These are phyloP conservation scores for Novumbra hubbsi DNA, from an alignment of 2,797 vertebrate species.

Conservation along the genomic window DNA sequence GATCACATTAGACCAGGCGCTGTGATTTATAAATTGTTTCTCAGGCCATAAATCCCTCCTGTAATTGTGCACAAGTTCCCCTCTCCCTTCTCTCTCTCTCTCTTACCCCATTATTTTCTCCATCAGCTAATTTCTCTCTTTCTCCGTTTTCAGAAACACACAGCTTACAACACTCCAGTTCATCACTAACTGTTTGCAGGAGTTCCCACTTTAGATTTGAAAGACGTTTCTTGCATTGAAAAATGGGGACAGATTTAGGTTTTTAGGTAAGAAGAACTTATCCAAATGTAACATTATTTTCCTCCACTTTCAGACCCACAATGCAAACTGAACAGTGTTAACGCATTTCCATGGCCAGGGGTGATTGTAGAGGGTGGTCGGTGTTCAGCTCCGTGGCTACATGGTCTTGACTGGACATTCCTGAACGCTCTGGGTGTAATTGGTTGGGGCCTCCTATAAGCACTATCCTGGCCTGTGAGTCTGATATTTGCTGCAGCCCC, in stretches of 20 bases:
- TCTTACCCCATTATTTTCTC: constrained; percentile 28
- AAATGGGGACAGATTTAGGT: constrained; percentile 38
- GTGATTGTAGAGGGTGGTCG: constrained; percentile 39
- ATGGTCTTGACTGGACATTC: constrained; percentile 75
- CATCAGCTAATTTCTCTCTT: background rate
- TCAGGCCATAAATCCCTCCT: constrained; percentile 91
- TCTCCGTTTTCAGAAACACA: constrained; percentile 29
- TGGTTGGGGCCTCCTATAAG: constrained; percentile 81
- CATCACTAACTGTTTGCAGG: constrained; percentile 83
- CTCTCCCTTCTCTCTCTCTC: constrained; percentile 49
- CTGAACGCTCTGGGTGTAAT: constrained; percentile 82
- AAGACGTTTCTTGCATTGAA: constrained; percentile 48
- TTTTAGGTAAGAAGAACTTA: constrained; percentile 40
- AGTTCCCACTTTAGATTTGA: constrained; percentile 68
- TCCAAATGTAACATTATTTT: constrained; percentile 45
- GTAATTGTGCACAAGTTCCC: constrained; percentile 84
- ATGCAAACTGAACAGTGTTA: constrained; percentile 19
- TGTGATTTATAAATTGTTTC: constrained; percentile 89
- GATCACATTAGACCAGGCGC: constrained; percentile 79
- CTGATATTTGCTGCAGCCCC: constrained; percentile 80
- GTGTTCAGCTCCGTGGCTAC: constrained; percentile 51
- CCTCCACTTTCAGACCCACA: constrained; percentile 23
- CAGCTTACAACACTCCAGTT: constrained; percentile 68
- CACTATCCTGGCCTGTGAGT: constrained; percentile 77
- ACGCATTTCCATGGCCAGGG: constrained; percentile 31